Conservation (phyloP, 2,888 invertebrate genomes). For the Drosophila atroscutellata region DNA sequence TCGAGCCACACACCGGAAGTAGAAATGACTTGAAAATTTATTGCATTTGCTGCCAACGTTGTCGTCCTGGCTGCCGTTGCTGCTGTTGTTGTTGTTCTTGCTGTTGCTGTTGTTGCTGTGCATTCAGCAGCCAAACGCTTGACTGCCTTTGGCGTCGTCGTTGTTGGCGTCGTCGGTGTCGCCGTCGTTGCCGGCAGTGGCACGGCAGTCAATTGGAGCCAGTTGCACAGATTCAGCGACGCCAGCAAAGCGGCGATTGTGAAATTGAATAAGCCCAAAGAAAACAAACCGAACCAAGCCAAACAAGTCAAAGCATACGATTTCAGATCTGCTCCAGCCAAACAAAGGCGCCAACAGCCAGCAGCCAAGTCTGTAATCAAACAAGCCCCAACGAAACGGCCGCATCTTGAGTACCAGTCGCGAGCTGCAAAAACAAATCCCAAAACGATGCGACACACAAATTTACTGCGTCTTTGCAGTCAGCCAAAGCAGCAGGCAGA, state of each 20-base stretch:
- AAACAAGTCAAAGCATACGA: neutral
- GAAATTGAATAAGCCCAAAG: constrained; percentile 70
- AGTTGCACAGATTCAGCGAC: constrained; percentile 60
- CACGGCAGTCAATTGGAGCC: constrained; percentile 77
- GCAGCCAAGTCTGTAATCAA: constrained; percentile 4
- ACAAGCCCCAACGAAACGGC: neutral
- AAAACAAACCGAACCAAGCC: constrained; percentile 28
- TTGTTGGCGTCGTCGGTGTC: constrained; percentile 25
- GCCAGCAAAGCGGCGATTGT: constrained; percentile 62
- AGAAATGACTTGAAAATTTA: constrained; percentile 81
- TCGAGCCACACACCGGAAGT: constrained; percentile 79
- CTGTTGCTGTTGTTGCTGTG: constrained; percentile 42
- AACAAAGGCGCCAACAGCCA: neutral
- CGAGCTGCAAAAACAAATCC: constrained; percentile 21
- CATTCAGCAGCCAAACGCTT: constrained; percentile 66
- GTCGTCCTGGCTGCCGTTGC: constrained; percentile 8
- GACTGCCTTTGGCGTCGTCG: constrained; percentile 59
- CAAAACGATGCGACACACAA: constrained; percentile 47
- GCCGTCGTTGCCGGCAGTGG: constrained; percentile 60
- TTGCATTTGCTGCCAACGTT: constrained; percentile 70
- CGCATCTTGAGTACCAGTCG: neutral
- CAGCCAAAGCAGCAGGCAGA: constrained; percentile 27
- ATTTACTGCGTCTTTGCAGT: constrained; percentile 63
- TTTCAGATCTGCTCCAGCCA: neutral
- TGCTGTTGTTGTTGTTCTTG: constrained; percentile 22